Percentiles rank a stretch among this genome's conserved stretches.
Evolutionary conservation across 2,888 invertebrate species (phyloP).

Genomic region (Nycteola revayana): DNA sequence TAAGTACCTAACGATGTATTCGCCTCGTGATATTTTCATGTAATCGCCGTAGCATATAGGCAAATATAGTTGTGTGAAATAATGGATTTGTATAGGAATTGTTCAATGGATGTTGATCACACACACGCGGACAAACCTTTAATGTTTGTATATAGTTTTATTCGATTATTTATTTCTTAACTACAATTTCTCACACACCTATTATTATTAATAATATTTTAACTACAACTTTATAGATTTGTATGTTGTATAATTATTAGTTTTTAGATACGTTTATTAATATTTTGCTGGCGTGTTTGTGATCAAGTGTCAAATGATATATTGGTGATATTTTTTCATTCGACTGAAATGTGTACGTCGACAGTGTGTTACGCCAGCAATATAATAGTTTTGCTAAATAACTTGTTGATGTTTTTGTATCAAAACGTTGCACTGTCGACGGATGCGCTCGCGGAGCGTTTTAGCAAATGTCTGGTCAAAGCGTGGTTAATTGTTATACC

Average conservation of each 20-base stretch:
- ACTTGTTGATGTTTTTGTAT: constrained; percentile 20
- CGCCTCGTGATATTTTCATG: constrained; percentile 74
- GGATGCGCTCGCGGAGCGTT: constrained; percentile 31
- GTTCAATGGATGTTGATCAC: constrained; percentile 37
- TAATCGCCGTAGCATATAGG: constrained; percentile 55
- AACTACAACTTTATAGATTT: constrained; percentile 37
- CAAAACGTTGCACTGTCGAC: constrained; percentile 20
- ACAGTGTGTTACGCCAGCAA: constrained; percentile 33
- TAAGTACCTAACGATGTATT: constrained; percentile 60
- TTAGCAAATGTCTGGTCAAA: constrained; percentile 59
- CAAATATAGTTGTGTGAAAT: constrained; percentile 37
- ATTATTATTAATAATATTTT: too few relatives aligned
- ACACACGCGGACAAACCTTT: constrained; percentile 43
- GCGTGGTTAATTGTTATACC: constrained; percentile 57
- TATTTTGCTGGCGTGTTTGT: constrained; percentile 44
- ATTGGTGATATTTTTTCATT: constrained; percentile 68
- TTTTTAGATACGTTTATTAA: constrained; percentile 33
- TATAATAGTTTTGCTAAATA: constrained; percentile 30
- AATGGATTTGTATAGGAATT: constrained; percentile 66
- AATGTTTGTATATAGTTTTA: constrained; percentile 58
- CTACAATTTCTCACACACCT: constrained; percentile 32
- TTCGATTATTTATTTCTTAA: constrained; percentile 49
- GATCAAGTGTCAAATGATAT: constrained; percentile 39
- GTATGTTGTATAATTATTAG: constrained; percentile 37
- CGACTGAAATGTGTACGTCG: constrained; percentile 32